These are phyloP conservation scores for Scomberomorus guttatus DNA, from an alignment of 2,797 vertebrate genomes.

Conservation along the genomic window DNA sequence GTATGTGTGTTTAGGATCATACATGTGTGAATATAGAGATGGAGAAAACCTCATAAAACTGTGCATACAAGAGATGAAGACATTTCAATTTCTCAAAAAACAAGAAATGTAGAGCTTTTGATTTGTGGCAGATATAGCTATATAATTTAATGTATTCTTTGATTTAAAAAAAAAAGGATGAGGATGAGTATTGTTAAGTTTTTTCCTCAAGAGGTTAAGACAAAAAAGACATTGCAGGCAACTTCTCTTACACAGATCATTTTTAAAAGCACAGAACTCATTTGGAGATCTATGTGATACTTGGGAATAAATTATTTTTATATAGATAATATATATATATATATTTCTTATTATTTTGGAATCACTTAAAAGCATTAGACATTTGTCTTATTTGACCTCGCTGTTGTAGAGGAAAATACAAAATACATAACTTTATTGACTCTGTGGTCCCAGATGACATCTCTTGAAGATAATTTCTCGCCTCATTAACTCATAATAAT, in stretches of 20 bases:
- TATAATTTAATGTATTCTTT: too few species aligned
- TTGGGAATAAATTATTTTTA: not conserved
- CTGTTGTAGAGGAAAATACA: not conserved
- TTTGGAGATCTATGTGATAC: not conserved
- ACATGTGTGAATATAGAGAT: not conserved
- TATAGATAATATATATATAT: too few species aligned
- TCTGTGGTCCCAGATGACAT: not conserved
- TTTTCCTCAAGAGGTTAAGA: too few species aligned
- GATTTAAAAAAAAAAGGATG: not conserved
- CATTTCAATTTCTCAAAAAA: not conserved
- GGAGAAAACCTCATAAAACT: not conserved
- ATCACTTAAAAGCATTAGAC: not conserved
- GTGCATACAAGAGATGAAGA: not conserved
- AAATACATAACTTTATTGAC: constrained; percentile 11
- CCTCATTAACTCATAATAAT: not conserved
- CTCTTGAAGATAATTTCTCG: not conserved
- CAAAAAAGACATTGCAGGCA: not conserved
- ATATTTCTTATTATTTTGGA: too few species aligned
- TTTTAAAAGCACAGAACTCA: not conserved
- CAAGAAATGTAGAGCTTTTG: not conserved
- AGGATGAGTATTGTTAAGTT: too few species aligned
- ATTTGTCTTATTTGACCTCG: not conserved
- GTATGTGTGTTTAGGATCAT: not conserved
- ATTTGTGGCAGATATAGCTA: not conserved
- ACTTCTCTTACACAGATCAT: not conserved